Conservation (phyloP, 1,140 invertebrate species). For the Limonius californicus region DNA sequence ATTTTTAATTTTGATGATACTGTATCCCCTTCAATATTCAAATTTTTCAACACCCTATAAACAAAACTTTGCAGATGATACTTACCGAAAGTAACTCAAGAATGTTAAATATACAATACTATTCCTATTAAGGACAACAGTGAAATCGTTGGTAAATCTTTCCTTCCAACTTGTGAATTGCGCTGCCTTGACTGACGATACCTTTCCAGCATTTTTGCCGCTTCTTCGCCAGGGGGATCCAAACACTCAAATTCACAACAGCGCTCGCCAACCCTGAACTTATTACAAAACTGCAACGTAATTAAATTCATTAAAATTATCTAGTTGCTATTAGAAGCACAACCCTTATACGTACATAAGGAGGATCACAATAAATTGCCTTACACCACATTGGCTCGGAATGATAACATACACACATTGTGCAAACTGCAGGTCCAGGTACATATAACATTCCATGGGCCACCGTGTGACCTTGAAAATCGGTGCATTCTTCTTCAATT, state of each 20-base stretch:
- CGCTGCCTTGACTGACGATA: slow-evolving; percentile 26
- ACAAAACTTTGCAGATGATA: too few relatives aligned
- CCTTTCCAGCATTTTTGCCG: slow-evolving; percentile 34
- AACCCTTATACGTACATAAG: slow-evolving; percentile 70
- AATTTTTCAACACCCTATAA: too few relatives aligned
- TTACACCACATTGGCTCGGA: slow-evolving; percentile 81
- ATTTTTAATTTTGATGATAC: too few relatives aligned
- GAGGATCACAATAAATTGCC: slow-evolving; percentile 80
- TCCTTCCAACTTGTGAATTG: too few relatives aligned
- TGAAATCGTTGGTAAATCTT: too few relatives aligned
- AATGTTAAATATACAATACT: too few relatives aligned
- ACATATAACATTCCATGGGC: slow-evolving; percentile 76
- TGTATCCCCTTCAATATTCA: too few relatives aligned
- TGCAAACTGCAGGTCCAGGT: slow-evolving; percentile 81
- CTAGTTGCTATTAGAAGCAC: too few relatives aligned
- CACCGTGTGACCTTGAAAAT: slow-evolving; percentile 72
- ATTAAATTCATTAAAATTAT: too few relatives aligned
- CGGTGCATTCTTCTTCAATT: slow-evolving; percentile 72
- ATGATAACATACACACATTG: slow-evolving; percentile 79
- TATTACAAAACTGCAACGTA: slow-evolving; percentile 70
- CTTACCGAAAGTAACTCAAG: too few relatives aligned
- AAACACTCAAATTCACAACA: slow-evolving; percentile 76
- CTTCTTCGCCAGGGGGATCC: slow-evolving; percentile 61
- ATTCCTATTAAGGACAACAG: too few relatives aligned
- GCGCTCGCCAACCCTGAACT: slow-evolving; percentile 67